Evolutionary conservation across 1,140 invertebrate species (phyloP).

Genomic region (Pogonomyrmex californicus): DNA sequence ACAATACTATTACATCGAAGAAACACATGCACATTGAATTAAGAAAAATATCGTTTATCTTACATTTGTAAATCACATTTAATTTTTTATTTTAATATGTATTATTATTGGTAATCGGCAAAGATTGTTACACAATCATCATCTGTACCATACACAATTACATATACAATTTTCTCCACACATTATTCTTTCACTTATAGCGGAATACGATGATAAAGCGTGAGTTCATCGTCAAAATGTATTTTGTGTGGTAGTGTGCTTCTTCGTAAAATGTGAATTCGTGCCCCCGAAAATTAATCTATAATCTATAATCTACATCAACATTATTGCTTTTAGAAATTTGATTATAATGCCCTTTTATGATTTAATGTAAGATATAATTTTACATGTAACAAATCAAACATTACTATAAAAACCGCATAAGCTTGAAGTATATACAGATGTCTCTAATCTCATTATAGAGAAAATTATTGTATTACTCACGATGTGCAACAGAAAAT

Average conservation of each 20-base stretch:
- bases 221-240: constrained; percentile 65
- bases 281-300: constrained; percentile 44
- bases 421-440: constrained; percentile 4
- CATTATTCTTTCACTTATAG: constrained; percentile 56
- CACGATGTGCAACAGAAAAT: background rate
- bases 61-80: background rate
- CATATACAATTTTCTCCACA: constrained; percentile 34
- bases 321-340: constrained; percentile 44
- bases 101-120: constrained; percentile 16
- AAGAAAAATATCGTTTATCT: background rate
- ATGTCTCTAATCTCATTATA: background rate
- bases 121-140: constrained; percentile 5
- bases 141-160: constrained; percentile 6
- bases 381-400: constrained; percentile 25
- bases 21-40: constrained; percentile 6
- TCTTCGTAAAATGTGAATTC: constrained; percentile 42
- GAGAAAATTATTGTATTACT: constrained; percentile 19
- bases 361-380: background rate
- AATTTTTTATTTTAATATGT: background rate
- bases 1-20: background rate
- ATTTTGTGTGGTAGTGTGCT: constrained; percentile 74
- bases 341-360: constrained; percentile 29
- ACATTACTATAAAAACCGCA: constrained; percentile 3
- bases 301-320: constrained; percentile 35
- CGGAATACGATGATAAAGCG: constrained; percentile 58